These are phyloP conservation scores for Lacanobia wlatinum DNA, from an alignment of 2,888 invertebrate species.

Conservation along the genomic window DNA sequence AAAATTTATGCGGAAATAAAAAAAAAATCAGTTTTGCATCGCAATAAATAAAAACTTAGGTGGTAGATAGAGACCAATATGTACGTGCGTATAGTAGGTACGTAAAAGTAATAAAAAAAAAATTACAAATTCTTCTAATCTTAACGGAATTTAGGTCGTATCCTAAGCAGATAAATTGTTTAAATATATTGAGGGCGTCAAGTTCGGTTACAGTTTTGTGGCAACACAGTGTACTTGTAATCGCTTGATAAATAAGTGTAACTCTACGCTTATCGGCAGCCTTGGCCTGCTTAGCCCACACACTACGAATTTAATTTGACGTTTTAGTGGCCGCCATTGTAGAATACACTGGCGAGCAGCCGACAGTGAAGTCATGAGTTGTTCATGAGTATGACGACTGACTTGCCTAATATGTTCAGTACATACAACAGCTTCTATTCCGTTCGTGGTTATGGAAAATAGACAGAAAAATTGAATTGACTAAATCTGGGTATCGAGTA, in stretches of 20 bases:
- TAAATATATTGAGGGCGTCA: conserved; percentile 32
- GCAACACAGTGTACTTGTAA: conserved; percentile 50
- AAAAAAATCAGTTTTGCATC: no score
- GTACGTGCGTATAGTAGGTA: no score
- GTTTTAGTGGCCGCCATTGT: conserved; percentile 36
- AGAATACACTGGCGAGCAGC: conserved; percentile 15
- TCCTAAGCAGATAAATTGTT: conserved; percentile 20
- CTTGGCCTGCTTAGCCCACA: conserved; percentile 64
- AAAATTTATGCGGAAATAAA: no score
- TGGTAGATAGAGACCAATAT: not conserved
- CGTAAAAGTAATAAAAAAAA: not conserved
- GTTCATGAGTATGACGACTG: not conserved
- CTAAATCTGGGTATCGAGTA: no score
- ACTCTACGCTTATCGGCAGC: conserved; percentile 62
- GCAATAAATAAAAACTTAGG: not conserved
- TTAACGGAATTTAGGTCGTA: conserved; percentile 1
- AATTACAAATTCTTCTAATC: conserved; percentile 5
- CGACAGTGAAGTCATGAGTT: conserved; percentile 23
- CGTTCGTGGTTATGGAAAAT: not conserved
- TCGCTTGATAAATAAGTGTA: conserved; percentile 62
- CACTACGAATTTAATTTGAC: conserved; percentile 57
- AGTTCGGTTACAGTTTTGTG: conserved; percentile 41
- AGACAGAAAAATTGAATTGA: not conserved
- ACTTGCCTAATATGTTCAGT: not conserved
- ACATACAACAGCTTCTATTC: not conserved